Evolutionary conservation across 2,888 invertebrate genomes (phyloP), one percentile per base, ranked within the genome.

Genomic region (Cantharis rufa): DNA sequence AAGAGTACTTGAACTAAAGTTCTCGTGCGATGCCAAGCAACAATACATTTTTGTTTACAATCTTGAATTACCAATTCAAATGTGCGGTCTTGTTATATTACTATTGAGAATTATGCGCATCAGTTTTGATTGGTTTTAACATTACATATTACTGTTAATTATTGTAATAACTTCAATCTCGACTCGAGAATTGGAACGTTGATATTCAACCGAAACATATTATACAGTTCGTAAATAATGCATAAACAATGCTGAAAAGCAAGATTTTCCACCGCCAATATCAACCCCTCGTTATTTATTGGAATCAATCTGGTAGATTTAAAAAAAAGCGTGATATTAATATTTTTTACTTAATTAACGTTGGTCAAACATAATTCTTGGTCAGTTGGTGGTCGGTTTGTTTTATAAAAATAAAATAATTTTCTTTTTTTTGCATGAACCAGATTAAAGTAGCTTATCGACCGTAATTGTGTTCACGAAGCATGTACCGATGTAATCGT

Each of bases 401-500:
- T 48, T 48, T 48, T n/a, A 48, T 48, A 48, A 48, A 48, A 48
- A 48, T 48, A 48, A 48, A 48, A 48, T 48, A 48, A 48, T 48
- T 48, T 48, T 10, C 48, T 48, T 48, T 32, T 48, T 48, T 48
- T 48, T 48, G 48, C 48, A 48, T 48, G 48, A 48, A 48, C 62
- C 24, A 16, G 69, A 74, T 69, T 74, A 64, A 70, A 74, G 70
- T 70, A 70, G 74, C 74, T 70, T 74, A 74, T 74, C 74, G 70
- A 70, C 64, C 21, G 69, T 74, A 74, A 69, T 74, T 70, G 70
- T 74, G 69, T 74, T 69, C 74, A 70, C 21, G 48, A 48, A 74
- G 74, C 74, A 63, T 69, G 70, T 74, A 63, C 74, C 63, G 74
- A 74, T 71, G 71, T 75, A 75, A 75, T 75, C 71, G 71, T 71